A percentile compares a stretch with the other conserved stretches of the same genome.
Evolutionary conservation across 2,113 vertebrate species (phyloP).

Genomic region (Heterotilapia buettikoferi): DNA sequence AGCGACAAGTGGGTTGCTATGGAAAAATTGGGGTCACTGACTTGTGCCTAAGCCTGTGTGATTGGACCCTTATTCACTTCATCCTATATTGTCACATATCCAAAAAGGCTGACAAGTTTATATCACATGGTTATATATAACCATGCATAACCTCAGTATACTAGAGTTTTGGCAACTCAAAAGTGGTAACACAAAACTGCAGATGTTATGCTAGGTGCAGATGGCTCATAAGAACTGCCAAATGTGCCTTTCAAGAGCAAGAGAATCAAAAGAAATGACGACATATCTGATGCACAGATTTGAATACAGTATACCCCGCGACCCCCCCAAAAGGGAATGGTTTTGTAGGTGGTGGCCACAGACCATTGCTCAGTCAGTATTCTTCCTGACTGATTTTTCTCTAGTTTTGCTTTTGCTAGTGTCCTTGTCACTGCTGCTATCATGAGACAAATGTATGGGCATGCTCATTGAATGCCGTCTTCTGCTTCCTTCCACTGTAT

Average conservation of each 20-base stretch:
- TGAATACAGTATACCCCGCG: not conserved
- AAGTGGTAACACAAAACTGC: not conserved
- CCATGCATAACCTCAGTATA: not conserved
- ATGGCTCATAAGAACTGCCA: not conserved
- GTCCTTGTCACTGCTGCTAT: not conserved
- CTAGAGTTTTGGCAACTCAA: not conserved
- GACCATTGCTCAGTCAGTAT: not conserved
- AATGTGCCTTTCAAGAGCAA: not conserved
- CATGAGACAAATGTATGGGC: not conserved
- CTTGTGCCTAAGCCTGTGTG: not conserved
- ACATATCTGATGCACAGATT: not conserved
- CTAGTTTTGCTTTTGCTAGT: not conserved
- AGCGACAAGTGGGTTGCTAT: not conserved
- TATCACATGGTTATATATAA: not conserved
- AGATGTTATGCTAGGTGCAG: not conserved
- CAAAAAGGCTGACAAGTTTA: not conserved
- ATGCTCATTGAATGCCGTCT: not conserved
- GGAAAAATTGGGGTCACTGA: not conserved
- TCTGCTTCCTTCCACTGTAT: not conserved
- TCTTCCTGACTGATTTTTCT: not conserved
- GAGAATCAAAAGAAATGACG: not conserved
- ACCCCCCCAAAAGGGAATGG: not conserved
- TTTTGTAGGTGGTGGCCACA: not conserved
- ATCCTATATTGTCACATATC: not conserved
- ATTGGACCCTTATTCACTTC: not conserved